Base-by-base conservation (phyloP, 2,797 vertebrate species). In the Lutjanus argentimaculatus region DNA sequence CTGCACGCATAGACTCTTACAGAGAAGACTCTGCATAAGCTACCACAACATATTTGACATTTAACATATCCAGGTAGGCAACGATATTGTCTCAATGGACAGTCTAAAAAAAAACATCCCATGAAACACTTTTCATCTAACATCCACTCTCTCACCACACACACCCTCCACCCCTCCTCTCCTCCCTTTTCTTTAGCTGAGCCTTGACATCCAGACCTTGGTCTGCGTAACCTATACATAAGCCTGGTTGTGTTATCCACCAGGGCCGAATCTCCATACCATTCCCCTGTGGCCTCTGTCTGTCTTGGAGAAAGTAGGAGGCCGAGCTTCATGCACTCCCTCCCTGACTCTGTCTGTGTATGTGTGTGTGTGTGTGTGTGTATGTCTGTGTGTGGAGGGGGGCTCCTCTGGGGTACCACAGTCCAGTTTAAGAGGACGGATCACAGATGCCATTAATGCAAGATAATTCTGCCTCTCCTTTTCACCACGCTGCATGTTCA, bases 401-500 rank as follows among this genome's bases (percentile, higher is more conserved):
- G 65, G 80, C 69, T 76, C 89, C 85, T 90, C 77, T 72, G 53
- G 80, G 79, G 90, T 78, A 77, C 56, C 53, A 66, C 70, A 52
- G 82, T 89, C 80, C 84, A 67, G 86, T 93, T 91, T 88, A 85
- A 87, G 84, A 85, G 85, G 88, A 91, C 55, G 66, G 84, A 87
- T 87, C 87, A 80, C 71, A 91, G 87, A 89, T 82, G 77, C 81
- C 81, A 90, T 94, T 93, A 90, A 83, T 79, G 84, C 49, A 15
- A 89, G 89, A 87, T 88, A 85, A 89, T 87, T 91, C 82, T 22
- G 83, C 83, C 82, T 89, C 88, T 87, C 72, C 79, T 81, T 75
- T 88, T 85, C 90, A 74, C 70, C 77, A 48, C 5, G 42, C 87
- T 71, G 87, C 88, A 77, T 75, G 82, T 93, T 94, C 94, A 95